Evolutionary conservation across 2,797 vertebrate species (phyloP).

Genomic region (Borostomias antarcticus): DNA sequence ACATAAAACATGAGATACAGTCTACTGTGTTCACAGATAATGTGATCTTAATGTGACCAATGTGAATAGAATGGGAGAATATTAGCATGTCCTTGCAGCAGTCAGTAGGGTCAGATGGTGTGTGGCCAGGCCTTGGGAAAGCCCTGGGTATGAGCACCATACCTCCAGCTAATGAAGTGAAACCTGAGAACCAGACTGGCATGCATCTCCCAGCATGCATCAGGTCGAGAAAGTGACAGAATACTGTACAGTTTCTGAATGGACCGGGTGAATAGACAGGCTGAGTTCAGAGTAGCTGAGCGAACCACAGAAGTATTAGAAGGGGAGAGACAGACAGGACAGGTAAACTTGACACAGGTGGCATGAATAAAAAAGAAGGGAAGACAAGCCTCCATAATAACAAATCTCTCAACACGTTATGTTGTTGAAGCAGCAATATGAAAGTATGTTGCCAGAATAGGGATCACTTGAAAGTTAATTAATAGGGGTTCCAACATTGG

Average conservation of each 20-base stretch:
- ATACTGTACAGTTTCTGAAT: neutral
- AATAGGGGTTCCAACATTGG: neutral
- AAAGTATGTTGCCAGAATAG: neutral
- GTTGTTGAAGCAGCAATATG: neutral
- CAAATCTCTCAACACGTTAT: neutral
- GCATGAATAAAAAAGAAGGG: neutral
- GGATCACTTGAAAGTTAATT: neutral
- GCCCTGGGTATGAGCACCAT: constrained; percentile 27
- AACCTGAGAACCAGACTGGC: constrained; percentile 51
- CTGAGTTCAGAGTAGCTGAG: too few relatives aligned
- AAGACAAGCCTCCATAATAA: neutral
- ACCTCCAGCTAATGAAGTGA: constrained; percentile 36
- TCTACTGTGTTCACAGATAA: too few relatives aligned
- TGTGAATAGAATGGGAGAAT: too few relatives aligned
- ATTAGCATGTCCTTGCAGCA: too few relatives aligned
- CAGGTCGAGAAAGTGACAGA: neutral
- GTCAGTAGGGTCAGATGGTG: too few relatives aligned
- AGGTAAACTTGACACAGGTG: neutral
- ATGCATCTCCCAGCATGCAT: constrained; percentile 17
- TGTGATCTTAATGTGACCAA: too few relatives aligned
- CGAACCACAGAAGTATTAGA: too few relatives aligned
- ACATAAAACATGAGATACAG: neutral
- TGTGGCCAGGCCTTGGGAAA: constrained; percentile 33
- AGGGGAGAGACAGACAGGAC: too few relatives aligned
- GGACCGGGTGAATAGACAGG: neutral